Base-by-base conservation (phyloP, 2,888 invertebrate species). In the Selenia dentaria region DNA sequence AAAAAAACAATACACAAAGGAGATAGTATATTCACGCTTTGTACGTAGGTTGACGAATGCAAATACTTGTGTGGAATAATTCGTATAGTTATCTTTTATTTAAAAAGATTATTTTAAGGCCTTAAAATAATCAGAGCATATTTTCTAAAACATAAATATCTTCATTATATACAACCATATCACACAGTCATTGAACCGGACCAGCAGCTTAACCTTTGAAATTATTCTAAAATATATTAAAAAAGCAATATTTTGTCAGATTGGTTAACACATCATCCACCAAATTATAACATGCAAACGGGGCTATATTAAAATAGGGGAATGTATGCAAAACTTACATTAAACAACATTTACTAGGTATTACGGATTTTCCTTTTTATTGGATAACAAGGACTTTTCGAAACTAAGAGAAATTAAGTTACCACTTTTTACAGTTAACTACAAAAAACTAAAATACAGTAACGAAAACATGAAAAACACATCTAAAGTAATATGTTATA, bases 361-460 rank as follows among this genome's bases (percentile, higher is more conserved):
- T 49, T 59, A 60, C 60, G 16, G 2, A 2, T 3, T 16, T 2
- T 16, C 16, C n/a, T 52, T 10, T 11, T 6, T 58, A 65, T 34
- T 28, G 9, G 27, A 16, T 62, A 59, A 45, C 57, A 50, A 53
- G 58, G 56, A 54, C 56, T 31, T 59, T 65, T 69, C 63, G 68
- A 71, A 71, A 74, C 22, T 74, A 62, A 77, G 87, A 88, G 87
- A 88, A 86, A 86, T 87, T 88, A 88, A 68, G 71, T 79, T 86
- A 88, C 87, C 87, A 88, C 87, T 86, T 87, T 83, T 79, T 64
- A 78, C 71, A 73, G 75, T 74, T 63, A 65, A 62, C 67, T 70
- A 73, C 62, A 54, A 57, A 64, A 11, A 44, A 35, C 62, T 6
- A 54, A 42, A 29, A 54, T 45, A 57, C 22, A 38, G 29, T 40